Evolutionary conservation across 2,797 vertebrate genomes (phyloP).

Genomic region (Allobates femoralis): DNA sequence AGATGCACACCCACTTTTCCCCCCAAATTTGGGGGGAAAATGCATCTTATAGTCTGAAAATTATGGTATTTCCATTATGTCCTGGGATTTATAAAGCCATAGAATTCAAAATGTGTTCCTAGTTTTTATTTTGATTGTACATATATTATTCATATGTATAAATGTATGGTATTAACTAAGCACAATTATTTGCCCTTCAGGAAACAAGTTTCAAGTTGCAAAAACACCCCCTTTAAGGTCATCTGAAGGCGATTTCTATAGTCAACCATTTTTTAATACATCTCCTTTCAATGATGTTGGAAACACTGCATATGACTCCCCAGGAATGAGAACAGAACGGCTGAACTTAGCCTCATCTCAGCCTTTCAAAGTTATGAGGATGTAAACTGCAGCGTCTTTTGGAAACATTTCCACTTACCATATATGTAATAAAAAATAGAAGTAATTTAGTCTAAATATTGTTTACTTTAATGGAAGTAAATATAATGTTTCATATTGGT

Average conservation of each 20-base stretch:
- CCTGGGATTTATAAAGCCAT: no score
- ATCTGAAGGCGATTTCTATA: slow-evolving; percentile 70
- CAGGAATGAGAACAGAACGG: slow-evolving; percentile 64
- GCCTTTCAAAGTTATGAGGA: slow-evolving; percentile 71
- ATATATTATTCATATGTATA: not conserved
- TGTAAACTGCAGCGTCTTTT: slow-evolving; percentile 61
- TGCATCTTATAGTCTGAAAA: no score
- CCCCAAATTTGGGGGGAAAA: no score
- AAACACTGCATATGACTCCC: slow-evolving; percentile 69
- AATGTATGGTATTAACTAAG: not conserved
- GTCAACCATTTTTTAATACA: slow-evolving; percentile 71
- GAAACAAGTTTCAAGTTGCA: slow-evolving; percentile 66
- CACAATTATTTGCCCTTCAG: slow-evolving; percentile 54
- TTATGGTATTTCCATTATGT: no score
- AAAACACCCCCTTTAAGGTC: slow-evolving; percentile 62
- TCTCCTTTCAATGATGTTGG: slow-evolving; percentile 68
- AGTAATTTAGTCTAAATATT: not conserved
- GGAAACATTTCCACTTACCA: not conserved
- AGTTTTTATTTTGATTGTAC: no score
- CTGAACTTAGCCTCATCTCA: slow-evolving; percentile 65
- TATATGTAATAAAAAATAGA: no score
- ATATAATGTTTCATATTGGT: not conserved
- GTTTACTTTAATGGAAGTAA: not conserved
- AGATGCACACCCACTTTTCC: no score
- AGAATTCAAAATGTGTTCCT: no score